Evolutionary conservation across 2,888 invertebrate species (phyloP), one percentile per base, ranked within the genome.

Genomic region (Chesias legatella): DNA sequence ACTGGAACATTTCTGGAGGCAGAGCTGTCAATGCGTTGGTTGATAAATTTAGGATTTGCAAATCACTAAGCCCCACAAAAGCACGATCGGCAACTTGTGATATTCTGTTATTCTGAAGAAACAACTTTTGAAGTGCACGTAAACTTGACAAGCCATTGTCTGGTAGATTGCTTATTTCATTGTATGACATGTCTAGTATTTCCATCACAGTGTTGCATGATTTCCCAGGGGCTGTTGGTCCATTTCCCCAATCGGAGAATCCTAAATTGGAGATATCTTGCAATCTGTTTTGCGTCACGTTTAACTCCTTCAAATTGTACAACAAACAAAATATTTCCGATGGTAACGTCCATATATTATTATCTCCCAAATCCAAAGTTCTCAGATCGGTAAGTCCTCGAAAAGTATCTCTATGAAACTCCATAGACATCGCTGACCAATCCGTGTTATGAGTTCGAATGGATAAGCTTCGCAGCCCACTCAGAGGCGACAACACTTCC

Each of bases 351-450:
- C 94, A 94, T 56, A 94, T 92, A 67, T 94, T 94, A 72, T 94
- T 94, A 63, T 92, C 93, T 22, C 91, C 92, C 42, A 95, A 85
- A 78, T 94, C 93, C 56, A 94, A 86, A 54, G 82, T 89, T 57
- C 92, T 89, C 26, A 94, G 81, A 63, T 92, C 92, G 10, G 91
- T 90, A 36, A 94, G 84, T 6, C 93, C 91, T 48, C 92, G 86
- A 47, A 95, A 91, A 44, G 93, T 92, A 63, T 93, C 93, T 26
- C 92, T 88, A 61, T 93, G 92, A 48, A 94, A 88, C 59, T 94
- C 94, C 81, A 94, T 89, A 11, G 93, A 92, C 92, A 94, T 92
- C 10, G 93, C 91, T 7, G 94, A 93, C 94, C 94, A 94, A 66
- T 94, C 94, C 17, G 93, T 92, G 70, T 94, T 94, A 69, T 92